phyloP scores from a whole-genome alignment of 2,113 vertebrate species.

The Dascyllus trimaculatus region DNA sequence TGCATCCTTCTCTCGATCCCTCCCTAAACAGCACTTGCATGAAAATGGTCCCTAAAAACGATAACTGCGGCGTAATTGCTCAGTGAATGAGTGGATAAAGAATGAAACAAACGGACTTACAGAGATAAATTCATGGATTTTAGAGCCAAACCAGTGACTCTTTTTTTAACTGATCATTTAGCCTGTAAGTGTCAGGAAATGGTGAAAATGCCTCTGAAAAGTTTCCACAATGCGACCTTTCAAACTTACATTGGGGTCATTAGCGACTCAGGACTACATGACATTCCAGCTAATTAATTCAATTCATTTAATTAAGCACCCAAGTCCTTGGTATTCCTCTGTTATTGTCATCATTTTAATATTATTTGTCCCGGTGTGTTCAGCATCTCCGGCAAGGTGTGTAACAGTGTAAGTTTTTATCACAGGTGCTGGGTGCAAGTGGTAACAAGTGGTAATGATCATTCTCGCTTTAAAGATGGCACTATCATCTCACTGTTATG shows the following conservation, averaged over 20 bases:
- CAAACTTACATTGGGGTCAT: not conserved
- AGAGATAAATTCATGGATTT: not conserved
- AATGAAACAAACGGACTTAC: not conserved
- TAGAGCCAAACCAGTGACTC: not conserved
- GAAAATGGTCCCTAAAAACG: not conserved
- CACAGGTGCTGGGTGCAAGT: no score
- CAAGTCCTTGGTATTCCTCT: not conserved
- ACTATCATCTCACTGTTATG: not conserved
- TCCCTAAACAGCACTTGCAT: not conserved
- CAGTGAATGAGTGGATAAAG: not conserved
- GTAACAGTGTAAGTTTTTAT: no score
- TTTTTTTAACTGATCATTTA: not conserved
- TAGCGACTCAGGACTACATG: not conserved
- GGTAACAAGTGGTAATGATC: no score
- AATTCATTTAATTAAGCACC: not conserved
- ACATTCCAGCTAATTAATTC: not conserved
- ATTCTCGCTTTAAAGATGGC: no score
- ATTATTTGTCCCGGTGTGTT: not conserved
- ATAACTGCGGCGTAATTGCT: not conserved
- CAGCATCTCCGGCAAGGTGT: no score
- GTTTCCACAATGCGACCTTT: not conserved
- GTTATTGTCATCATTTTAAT: not conserved
- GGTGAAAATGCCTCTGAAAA: not conserved
- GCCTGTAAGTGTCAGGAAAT: not conserved
- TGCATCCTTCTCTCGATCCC: not conserved